Evolutionary conservation across 2,797 vertebrate genomes (phyloP).

Genomic region (Sebastes paucispinis): DNA sequence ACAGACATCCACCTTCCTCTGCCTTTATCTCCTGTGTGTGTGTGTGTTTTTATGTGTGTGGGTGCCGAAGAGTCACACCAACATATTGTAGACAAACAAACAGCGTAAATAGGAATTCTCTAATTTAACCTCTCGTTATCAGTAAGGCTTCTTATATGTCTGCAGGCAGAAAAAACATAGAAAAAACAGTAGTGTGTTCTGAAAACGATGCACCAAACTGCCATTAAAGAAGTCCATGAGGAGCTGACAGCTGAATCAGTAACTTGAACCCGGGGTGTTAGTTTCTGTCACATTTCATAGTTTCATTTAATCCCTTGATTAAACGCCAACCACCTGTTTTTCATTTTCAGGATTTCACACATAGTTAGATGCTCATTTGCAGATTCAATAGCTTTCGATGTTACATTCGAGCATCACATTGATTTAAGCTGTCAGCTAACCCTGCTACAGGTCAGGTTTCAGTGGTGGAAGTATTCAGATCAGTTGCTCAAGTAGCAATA

Average conservation of each 20-base stretch:
- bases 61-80: conserved; percentile 10
- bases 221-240: not conserved
- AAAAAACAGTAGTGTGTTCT: not conserved
- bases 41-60: conserved; percentile 8
- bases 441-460: not conserved
- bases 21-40: conserved; percentile 33
- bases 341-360: not conserved
- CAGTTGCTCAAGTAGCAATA: not conserved
- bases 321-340: not conserved
- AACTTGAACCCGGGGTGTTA: not conserved
- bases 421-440: not conserved
- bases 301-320: not conserved
- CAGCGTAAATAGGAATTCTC: conserved; percentile 24
- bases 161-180: not conserved
- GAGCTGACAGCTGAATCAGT: not conserved
- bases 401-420: not conserved
- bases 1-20: conserved; percentile 72
- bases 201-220: not conserved
- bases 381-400: not conserved
- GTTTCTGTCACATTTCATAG: not conserved
- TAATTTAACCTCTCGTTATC: conserved; percentile 18
- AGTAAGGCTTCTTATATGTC: conserved; percentile 17
- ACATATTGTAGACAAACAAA: not conserved
- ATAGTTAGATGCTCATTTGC: not conserved
- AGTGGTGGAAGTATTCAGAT: not conserved